Percentiles rank a stretch among this genome's conserved stretches.
phyloP scores from a whole-genome alignment of 2,888 invertebrate genomes.

The Aphodius granarius region DNA sequence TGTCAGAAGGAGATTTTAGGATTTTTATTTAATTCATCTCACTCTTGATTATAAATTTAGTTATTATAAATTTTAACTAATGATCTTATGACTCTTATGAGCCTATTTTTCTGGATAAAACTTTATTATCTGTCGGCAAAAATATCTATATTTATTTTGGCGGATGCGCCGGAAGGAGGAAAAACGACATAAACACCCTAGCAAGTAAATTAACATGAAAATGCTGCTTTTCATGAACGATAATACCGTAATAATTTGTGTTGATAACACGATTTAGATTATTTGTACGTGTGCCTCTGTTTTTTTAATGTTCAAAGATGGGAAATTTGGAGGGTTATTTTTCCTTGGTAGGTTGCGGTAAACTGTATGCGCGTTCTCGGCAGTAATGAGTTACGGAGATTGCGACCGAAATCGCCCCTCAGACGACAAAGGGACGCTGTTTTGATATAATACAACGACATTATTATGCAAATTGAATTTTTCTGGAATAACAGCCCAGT shows the following conservation, averaged over 20 bases:
- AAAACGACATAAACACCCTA: too few relatives aligned
- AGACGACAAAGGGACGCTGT: slow-evolving; percentile 11
- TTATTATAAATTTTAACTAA: too few relatives aligned
- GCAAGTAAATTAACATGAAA: too few relatives aligned
- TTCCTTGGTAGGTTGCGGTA: neutral
- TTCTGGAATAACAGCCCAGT: slow-evolving; percentile 1
- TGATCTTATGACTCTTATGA: too few relatives aligned
- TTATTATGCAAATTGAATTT: slow-evolving; percentile 15
- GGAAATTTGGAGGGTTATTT: neutral
- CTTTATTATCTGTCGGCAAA: too few relatives aligned
- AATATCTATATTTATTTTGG: too few relatives aligned
- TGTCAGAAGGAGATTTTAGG: too few relatives aligned
- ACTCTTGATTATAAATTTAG: too few relatives aligned
- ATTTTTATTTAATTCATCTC: too few relatives aligned
- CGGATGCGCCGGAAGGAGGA: too few relatives aligned
- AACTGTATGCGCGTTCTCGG: slow-evolving; percentile 6
- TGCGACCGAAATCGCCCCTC: neutral
- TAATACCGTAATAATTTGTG: neutral
- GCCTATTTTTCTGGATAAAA: too few relatives aligned
- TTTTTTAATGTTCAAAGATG: neutral
- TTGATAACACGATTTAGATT: neutral
- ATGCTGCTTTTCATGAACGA: too few relatives aligned
- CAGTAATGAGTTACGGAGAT: slow-evolving; percentile 8
- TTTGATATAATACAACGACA: slow-evolving; percentile 7
- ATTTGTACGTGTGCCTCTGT: neutral